Conservation (phyloP, 2,888 invertebrate species). For the Caenorhabditis angaria region DNA sequence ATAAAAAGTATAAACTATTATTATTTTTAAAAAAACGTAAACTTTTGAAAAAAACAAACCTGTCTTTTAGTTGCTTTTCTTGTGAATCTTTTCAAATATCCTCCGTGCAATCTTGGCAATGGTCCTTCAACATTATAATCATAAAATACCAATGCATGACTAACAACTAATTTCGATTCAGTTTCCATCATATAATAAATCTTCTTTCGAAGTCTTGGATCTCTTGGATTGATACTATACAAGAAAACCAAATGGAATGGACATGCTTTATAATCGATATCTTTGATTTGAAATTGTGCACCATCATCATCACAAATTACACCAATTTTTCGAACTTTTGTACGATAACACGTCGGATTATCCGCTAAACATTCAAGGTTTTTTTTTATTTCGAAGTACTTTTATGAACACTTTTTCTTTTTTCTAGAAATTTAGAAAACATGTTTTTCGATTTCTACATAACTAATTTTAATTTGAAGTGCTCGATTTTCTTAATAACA, state of each 20-base stretch:
- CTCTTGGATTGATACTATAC: slow-evolving; percentile 52
- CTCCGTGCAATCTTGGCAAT: slow-evolving; percentile 51
- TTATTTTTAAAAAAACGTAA: not conserved
- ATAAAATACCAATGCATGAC: slow-evolving; percentile 56
- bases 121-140: slow-evolving; percentile 56
- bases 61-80: slow-evolving; percentile 18
- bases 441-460: no score
- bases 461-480: no score
- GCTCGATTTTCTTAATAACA: no score
- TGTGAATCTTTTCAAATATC: slow-evolving; percentile 44
- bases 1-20: not conserved
- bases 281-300: slow-evolving; percentile 41
- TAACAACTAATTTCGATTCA: slow-evolving; percentile 46
- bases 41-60: no score
- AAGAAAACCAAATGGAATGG: slow-evolving; percentile 51
- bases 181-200: slow-evolving; percentile 62
- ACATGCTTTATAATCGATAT: slow-evolving; percentile 50
- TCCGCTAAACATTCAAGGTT: slow-evolving; percentile 21
- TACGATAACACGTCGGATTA: slow-evolving; percentile 53
- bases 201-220: slow-evolving; percentile 51
- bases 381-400: no score
- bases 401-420: no score
- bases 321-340: slow-evolving; percentile 52
- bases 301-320: slow-evolving; percentile 36
- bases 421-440: no score